These are phyloP conservation scores for Digitonthophagus gazella DNA, from an alignment of 2,888 invertebrate genomes.

Conservation along the genomic window DNA sequence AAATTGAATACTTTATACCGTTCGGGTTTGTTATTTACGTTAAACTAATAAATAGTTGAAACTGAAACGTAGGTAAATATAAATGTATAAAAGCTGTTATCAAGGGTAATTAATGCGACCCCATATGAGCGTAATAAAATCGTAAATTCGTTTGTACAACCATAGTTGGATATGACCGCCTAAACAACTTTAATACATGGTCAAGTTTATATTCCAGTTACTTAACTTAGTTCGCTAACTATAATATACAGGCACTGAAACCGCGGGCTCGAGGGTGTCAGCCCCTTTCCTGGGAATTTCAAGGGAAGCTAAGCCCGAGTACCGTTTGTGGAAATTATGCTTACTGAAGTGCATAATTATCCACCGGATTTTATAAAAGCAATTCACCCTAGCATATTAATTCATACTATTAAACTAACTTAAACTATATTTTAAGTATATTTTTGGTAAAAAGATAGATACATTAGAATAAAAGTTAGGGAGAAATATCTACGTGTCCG, in stretches of 20 bases:
- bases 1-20: too few relatives aligned
- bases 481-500: neutral
- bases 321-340: neutral
- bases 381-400: neutral
- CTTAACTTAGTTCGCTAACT: neutral
- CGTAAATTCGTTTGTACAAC: neutral
- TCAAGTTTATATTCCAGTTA: neutral
- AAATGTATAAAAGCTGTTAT: neutral
- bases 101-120: neutral
- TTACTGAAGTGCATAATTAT: neutral
- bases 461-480: neutral
- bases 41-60: too few relatives aligned
- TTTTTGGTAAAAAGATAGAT: too few relatives aligned
- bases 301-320: neutral
- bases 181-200: neutral
- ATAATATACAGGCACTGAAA: neutral
- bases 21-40: too few relatives aligned
- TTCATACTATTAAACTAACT: neutral
- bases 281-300: neutral
- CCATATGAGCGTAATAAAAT: neutral
- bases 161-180: neutral
- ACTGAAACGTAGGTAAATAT: too few relatives aligned
- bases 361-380: neutral
- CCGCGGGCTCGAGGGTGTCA: neutral
- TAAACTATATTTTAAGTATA: neutral